Base-by-base conservation (phyloP, 2,888 invertebrate genomes). In the Phoenoteleia sp. region DNA sequence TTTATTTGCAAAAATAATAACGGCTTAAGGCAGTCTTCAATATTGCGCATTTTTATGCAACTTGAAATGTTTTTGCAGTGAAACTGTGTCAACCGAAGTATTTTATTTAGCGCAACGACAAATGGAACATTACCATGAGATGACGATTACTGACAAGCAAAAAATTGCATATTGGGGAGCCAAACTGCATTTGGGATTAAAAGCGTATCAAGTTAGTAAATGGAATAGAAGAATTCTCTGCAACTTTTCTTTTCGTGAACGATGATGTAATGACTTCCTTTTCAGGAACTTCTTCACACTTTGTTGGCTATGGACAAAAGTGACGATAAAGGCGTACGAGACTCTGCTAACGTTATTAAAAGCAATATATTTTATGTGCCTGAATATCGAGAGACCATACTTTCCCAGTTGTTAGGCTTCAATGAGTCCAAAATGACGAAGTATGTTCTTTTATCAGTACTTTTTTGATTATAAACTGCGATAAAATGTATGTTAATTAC, bases 91-190 rank as follows among this genome's bases (percentile, higher is more conserved):
- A 17, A 96, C 98, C 3, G 96, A 97, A 85, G 96, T 97, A 90
- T 99, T 99, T 94, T 98, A 99, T 94, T 98, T 98, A 94, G 97
- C 99, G 7, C 99, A 99, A 94, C 97, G 98, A 89, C 97, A 98
- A 94, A 96, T 99, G 95, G 98, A 98, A 91, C 96, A 95, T 85
- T 97, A 96, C 92, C 96, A 96, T 92, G 98, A 98, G 91, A 97
- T 97, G 96, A 97, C 99, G 91, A 94, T 95, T 87, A 95, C 96
- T 56, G 98, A 99, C 92, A 99, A 99, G 94, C 97, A 97, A 92
- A 97, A 97, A 92, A 95, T 96, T 85, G 94, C 95, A 4, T 94
- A 96, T 36, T 99, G 99, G 99, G 97, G 98, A 9, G 95, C 96
- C 89, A 95, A 98, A 87, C 95, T 99, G 81, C 99, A 99, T 93